phyloP scores from a whole-genome alignment of 1,140 invertebrate genomes.

The Telenomus remus region DNA sequence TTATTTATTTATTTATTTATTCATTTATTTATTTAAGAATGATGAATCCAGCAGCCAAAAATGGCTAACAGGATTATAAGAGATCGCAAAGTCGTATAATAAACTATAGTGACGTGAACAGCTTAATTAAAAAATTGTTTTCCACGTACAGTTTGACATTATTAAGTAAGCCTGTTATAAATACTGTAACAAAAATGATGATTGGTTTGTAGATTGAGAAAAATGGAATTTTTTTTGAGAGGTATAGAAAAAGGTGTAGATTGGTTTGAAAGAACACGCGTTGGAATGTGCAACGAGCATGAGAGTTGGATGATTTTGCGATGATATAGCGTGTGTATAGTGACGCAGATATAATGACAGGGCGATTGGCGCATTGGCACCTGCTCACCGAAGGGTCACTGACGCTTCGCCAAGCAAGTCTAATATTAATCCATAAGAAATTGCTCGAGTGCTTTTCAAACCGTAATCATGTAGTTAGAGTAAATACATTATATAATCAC shows the following conservation, averaged over 20 bases:
- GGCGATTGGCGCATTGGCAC: conserved; percentile 67
- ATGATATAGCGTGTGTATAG: conserved; percentile 65
- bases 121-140: too few species aligned
- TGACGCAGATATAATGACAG: conserved; percentile 64
- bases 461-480: conserved; percentile 52
- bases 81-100: too few species aligned
- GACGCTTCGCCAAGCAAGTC: conserved; percentile 25
- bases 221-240: too few species aligned
- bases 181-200: too few species aligned
- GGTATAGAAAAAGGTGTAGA: conserved; percentile 21
- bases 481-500: conserved; percentile 53
- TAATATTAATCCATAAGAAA: conserved; percentile 17
- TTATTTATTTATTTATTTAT: too few species aligned
- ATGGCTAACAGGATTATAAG: too few species aligned
- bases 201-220: too few species aligned
- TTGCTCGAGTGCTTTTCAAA: conserved; percentile 21
- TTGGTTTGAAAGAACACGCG: conserved; percentile 53
- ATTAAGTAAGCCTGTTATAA: too few species aligned
- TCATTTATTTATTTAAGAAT: too few species aligned
- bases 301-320: conserved; percentile 60
- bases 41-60: too few species aligned
- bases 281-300: conserved; percentile 66
- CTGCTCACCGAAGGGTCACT: conserved; percentile 63
- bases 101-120: too few species aligned
- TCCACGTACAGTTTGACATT: too few species aligned